Base-by-base conservation (phyloP, 37 sponge, comb jelly and placozoan genomes). In the Petrosia ficiformis region DNA sequence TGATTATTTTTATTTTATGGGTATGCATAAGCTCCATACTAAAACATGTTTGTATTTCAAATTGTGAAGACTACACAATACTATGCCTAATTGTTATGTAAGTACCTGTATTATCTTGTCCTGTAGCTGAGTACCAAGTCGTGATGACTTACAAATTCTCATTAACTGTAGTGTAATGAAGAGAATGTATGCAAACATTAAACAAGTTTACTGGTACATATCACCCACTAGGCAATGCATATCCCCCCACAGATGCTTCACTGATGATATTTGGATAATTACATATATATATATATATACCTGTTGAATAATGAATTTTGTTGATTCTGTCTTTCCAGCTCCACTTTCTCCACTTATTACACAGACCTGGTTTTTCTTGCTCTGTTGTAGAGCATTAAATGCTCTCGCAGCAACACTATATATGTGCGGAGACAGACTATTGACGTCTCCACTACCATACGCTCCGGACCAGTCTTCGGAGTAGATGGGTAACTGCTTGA, bases 331-430 rank as follows among this genome's bases (percentile, higher is more conserved):
- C 68, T 92, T 92, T 31, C 92, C 92, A 22, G 92, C 92, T 42
- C 92, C 92, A 61, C 92, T 92, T 44, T 92, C 92, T 35, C 92
- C 92, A 56, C 92, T 92, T 59, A 92, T 92, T 32, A 92, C 92
- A 68, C 87, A 92, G 48, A 92, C 87, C 66, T 92, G 92, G 44
- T 87, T 74, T 26, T 80, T 83, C 74, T 77, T 80, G 24, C 73
- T 79, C 31, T 83, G 80, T 58, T 80, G 39, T 88, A 92, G 83
- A 30, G 87, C 60, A 43, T 70, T 79, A 75, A 70, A 92, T 4
- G 85, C 84, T n/a, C 80, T 44, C 10, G 86, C 67, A 0, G 87
- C 92, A 2, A 82, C 83, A 22, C 72, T 59, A 63, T 70, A 92
- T 57, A 92, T 87, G 75, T 92, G 92, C 0, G 92, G 92, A 0